Conservation (phyloP, 2,113 vertebrate genomes). For the Irena cyanogastra region DNA sequence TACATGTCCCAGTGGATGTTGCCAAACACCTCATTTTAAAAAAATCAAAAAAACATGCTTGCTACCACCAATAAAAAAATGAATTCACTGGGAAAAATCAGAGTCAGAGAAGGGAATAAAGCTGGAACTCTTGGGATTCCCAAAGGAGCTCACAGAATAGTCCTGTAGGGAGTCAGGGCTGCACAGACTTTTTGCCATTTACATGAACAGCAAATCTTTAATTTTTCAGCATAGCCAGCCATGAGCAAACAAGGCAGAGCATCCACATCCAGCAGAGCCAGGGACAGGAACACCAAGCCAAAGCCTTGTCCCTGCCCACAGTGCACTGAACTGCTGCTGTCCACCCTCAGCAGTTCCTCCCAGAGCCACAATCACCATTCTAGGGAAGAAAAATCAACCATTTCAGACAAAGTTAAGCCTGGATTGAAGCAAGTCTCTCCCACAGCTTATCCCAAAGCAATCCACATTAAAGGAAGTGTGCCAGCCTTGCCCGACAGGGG, state of each 20-base stretch:
- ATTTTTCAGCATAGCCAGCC: background rate
- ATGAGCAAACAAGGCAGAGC: background rate
- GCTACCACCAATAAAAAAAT: background rate
- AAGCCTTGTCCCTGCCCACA: background rate
- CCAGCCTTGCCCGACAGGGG: background rate
- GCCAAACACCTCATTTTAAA: constrained; percentile 25
- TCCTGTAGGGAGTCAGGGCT: background rate
- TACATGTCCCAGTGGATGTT: background rate
- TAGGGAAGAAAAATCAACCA: background rate
- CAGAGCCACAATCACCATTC: background rate
- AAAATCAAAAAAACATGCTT: background rate
- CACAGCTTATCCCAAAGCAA: background rate
- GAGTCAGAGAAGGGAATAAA: background rate
- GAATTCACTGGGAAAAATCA: background rate
- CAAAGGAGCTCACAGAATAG: background rate
- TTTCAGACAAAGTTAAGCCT: background rate
- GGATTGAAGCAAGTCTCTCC: background rate
- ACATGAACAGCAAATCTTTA: background rate
- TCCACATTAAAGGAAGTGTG: background rate
- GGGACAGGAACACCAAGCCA: background rate
- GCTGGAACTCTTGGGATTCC: background rate
- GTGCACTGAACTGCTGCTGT: background rate
- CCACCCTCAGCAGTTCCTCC: background rate
- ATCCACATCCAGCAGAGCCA: background rate
- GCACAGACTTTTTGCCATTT: background rate